Percentiles rank a stretch among this genome's conserved stretches.
Conservation (phyloP, 2,797 vertebrate genomes). For the Morelia viridis region DNA sequence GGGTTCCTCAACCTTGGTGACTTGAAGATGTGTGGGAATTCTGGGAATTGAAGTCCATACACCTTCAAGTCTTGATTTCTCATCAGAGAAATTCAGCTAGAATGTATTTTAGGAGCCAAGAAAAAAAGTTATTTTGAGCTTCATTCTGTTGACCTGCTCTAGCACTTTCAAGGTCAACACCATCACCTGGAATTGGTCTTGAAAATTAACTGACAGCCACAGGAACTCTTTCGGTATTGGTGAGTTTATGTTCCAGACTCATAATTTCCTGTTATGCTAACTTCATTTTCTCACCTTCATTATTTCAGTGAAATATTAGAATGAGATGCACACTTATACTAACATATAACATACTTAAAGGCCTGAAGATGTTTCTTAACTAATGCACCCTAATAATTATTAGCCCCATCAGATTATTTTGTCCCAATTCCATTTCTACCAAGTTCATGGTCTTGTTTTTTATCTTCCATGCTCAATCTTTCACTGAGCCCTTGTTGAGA, state of each 20-base stretch:
- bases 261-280: background rate
- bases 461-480: background rate
- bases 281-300: background rate
- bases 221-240: background rate
- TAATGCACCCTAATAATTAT: background rate
- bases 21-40: no score
- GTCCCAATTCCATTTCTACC: background rate
- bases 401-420: background rate
- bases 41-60: no score
- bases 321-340: background rate
- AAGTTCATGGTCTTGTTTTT: background rate
- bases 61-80: background rate
- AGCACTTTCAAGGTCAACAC: background rate
- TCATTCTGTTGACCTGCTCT: background rate
- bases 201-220: background rate
- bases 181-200: background rate
- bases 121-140: background rate
- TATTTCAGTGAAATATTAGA: background rate
- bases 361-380: background rate
- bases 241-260: background rate
- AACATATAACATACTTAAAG: background rate
- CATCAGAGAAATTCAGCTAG: background rate
- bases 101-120: background rate
- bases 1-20: no score
- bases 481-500: background rate